phyloP scores from a whole-genome alignment of 2,113 vertebrate species.

The Caretta caretta region DNA sequence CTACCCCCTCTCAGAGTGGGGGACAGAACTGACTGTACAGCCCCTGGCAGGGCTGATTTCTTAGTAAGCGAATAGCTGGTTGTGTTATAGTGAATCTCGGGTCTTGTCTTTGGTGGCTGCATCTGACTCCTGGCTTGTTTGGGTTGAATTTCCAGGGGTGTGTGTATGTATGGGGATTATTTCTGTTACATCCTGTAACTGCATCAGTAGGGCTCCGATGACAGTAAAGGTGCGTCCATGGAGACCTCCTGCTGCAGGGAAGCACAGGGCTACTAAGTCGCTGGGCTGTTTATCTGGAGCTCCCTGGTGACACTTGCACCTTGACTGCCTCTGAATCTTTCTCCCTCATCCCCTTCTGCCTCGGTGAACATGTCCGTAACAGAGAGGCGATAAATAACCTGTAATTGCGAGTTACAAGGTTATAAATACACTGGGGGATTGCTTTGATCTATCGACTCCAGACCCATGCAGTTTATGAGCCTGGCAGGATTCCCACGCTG shows the following conservation, averaged over 20 bases:
- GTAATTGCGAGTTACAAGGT: not conserved
- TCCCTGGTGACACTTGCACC: not conserved
- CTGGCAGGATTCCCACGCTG: not conserved
- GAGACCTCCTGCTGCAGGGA: not conserved
- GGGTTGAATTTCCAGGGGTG: not conserved
- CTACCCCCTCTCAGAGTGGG: not conserved
- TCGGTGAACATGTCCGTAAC: not conserved
- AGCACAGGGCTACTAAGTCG: not conserved
- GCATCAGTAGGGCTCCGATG: not conserved
- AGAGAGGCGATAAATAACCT: not conserved
- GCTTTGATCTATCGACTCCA: not conserved
- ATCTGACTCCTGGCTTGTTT: not conserved
- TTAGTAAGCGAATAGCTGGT: not conserved
- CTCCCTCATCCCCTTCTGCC: not conserved
- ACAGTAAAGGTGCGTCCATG: not conserved
- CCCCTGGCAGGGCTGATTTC: accelerated
- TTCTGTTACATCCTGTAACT: not conserved
- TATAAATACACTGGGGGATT: accelerated
- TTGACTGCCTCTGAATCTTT: not conserved
- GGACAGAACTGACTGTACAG: not conserved
- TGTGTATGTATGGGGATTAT: not conserved
- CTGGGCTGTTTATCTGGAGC: not conserved
- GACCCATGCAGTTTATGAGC: not conserved
- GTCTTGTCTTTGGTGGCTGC: accelerated
- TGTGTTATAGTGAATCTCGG: not conserved